Evolutionary conservation across 1,140 invertebrate species (phyloP).

Genomic region (Sycobia sp.): DNA sequence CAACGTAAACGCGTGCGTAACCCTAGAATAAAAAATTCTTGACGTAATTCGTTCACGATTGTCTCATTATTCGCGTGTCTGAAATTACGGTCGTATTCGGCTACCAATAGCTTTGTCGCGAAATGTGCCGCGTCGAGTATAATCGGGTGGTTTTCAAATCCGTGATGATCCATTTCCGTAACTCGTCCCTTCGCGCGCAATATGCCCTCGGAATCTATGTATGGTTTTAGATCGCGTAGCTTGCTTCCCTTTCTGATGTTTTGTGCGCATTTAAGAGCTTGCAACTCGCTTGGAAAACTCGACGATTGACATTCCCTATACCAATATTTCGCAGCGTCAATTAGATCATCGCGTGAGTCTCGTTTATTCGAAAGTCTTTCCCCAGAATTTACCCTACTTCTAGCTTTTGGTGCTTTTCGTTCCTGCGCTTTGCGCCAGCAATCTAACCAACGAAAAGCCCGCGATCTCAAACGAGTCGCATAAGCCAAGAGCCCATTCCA

Average conservation of each 20-base stretch:
- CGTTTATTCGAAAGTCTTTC: too few relatives aligned
- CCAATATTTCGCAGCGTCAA: neutral
- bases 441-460: too few relatives aligned
- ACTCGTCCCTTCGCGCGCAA: neutral
- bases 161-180: neutral
- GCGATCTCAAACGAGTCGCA: neutral
- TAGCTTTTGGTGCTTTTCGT: too few relatives aligned
- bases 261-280: too few relatives aligned
- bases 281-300: neutral
- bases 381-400: too few relatives aligned
- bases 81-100: neutral
- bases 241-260: too few relatives aligned
- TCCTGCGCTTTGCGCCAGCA: neutral
- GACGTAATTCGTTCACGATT: neutral
- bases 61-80: neutral
- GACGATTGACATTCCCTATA: neutral
- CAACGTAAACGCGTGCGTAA: too few relatives aligned
- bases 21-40: neutral
- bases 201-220: neutral
- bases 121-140: too few relatives aligned
- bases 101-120: too few relatives aligned
- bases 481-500: neutral
- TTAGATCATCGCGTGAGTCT: neutral
- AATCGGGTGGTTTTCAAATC: too few relatives aligned
- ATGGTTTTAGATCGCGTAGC: neutral